Evolutionary conservation across 1,140 invertebrate species (phyloP).

Genomic region (Pogonus chalceus): DNA sequence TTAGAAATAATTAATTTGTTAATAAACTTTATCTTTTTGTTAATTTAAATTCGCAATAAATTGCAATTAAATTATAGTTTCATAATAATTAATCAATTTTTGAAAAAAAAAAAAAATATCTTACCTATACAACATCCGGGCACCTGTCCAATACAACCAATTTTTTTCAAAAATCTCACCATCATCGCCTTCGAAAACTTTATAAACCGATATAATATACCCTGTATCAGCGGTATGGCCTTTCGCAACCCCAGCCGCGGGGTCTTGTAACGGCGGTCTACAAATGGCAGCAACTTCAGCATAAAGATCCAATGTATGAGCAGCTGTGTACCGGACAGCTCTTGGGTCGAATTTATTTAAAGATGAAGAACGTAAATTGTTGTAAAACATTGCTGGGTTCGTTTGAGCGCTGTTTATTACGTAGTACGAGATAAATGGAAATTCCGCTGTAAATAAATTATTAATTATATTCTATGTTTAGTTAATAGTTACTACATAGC

Average conservation of each 20-base stretch:
- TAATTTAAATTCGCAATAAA: no score
- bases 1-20: no score
- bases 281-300: constrained; percentile 85
- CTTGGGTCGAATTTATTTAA: constrained; percentile 74
- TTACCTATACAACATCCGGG: constrained; percentile 59
- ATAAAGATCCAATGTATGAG: constrained; percentile 75
- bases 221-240: constrained; percentile 69
- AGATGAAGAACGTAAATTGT: constrained; percentile 67
- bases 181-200: constrained; percentile 89
- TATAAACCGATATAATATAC: constrained; percentile 86
- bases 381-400: constrained; percentile 74
- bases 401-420: constrained; percentile 76
- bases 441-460: constrained; percentile 56
- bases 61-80: no score
- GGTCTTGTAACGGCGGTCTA: constrained; percentile 67
- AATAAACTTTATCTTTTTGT: no score
- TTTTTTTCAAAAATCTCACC: constrained; percentile 82
- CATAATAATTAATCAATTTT: no score
- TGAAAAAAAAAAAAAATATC: background rate
- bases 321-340: constrained; percentile 67
- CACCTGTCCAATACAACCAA: constrained; percentile 89
- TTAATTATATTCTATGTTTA: background rate
- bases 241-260: constrained; percentile 58
- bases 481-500: no score
- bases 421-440: constrained; percentile 84